These are phyloP conservation scores for Microtus pennsylvanicus DNA, from an alignment of 2,113 vertebrate species.

Conservation along the genomic window DNA sequence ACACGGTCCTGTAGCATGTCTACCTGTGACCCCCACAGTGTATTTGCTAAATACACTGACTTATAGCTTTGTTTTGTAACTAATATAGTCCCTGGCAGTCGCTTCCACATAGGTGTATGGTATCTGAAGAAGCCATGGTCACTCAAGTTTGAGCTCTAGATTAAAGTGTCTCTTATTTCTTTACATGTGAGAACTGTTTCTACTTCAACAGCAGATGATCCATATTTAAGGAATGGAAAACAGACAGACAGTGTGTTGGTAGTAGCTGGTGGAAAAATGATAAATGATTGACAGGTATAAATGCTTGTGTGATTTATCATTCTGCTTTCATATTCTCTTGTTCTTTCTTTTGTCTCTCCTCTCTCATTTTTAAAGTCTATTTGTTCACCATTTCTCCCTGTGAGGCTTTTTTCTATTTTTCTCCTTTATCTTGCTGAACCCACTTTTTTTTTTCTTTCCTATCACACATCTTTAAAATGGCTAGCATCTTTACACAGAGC, in stretches of 20 bases:
- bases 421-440: not conserved
- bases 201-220: not conserved
- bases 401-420: slow-evolving; percentile 33
- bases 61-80: not conserved
- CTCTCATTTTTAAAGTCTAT: not conserved
- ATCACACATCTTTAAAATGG: slow-evolving; percentile 15
- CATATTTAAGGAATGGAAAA: not conserved
- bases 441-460: not conserved
- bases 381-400: not conserved
- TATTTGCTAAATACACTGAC: not conserved
- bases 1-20: no score
- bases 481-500: slow-evolving; percentile 26
- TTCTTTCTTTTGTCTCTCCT: not conserved
- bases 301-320: not conserved
- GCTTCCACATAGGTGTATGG: not conserved
- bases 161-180: not conserved
- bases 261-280: not conserved
- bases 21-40: not conserved
- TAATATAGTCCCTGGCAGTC: not conserved
- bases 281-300: not conserved
- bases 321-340: slow-evolving; percentile 3
- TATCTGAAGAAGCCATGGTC: not conserved
- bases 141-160: not conserved
- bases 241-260: not conserved
- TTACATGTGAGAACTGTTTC: not conserved